phyloP scores from a whole-genome alignment of 1,140 invertebrate species.

The Xylocopa sonorina region DNA sequence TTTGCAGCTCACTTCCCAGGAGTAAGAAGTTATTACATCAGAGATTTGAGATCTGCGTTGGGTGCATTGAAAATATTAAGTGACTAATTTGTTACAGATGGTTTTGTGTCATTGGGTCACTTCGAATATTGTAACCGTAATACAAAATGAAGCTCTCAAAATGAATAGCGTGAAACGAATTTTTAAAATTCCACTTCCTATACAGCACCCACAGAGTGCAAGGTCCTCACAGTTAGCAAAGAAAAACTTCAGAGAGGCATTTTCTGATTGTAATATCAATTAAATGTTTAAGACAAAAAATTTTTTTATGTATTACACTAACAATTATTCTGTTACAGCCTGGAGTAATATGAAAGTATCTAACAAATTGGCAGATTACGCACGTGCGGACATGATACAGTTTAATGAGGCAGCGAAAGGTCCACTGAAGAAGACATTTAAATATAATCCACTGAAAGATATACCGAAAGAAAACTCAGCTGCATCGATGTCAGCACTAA shows the following conservation, averaged over 20 bases:
- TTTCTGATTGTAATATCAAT: background rate
- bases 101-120: conserved; percentile 95
- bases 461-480: conserved; percentile 80
- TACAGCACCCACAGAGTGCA: conserved; percentile 39
- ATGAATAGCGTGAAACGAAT: conserved; percentile 88
- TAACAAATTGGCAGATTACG: conserved; percentile 89
- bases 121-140: conserved; percentile 93
- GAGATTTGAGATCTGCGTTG: background rate
- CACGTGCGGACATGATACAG: conserved; percentile 88
- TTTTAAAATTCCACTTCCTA: conserved; percentile 90
- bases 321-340: conserved; percentile 81
- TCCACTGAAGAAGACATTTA: conserved; percentile 92
- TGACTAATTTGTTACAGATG: conserved; percentile 81
- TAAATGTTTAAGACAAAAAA: background rate
- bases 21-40: conserved; percentile 80
- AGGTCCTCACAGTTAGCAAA: fast-evolving
- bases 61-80: background rate
- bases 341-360: conserved; percentile 93
- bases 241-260: background rate
- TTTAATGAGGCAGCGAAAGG: conserved; percentile 93
- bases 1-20: conserved; percentile 95
- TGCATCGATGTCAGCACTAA: background rate
- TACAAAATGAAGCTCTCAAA: conserved; percentile 91
- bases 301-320: conserved; percentile 18
- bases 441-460: conserved; percentile 86